phyloP scores from a whole-genome alignment of 2,113 vertebrate genomes.

The Melierax canorus region DNA sequence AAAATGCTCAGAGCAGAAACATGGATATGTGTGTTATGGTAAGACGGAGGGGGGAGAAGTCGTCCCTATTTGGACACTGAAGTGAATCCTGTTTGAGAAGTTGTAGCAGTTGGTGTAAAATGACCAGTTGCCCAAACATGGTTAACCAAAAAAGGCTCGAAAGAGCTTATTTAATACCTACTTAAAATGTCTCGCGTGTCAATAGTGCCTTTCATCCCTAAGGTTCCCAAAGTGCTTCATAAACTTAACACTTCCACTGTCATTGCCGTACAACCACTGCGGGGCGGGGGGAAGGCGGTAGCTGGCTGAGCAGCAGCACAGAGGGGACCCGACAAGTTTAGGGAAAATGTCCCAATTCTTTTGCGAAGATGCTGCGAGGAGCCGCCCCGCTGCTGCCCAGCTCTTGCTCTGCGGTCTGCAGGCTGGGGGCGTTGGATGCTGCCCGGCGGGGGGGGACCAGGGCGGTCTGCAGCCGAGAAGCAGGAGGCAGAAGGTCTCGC shows the following conservation, averaged over 20 bases:
- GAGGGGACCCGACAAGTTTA: neutral
- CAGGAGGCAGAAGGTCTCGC: neutral
- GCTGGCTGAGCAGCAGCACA: neutral
- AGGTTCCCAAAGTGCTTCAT: neutral
- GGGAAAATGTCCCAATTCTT: neutral
- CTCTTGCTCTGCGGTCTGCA: neutral
- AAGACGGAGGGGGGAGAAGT: neutral
- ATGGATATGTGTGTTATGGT: neutral
- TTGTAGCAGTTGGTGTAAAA: conserved; percentile 6
- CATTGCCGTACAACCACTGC: neutral
- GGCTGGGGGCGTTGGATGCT: neutral
- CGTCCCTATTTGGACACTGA: neutral
- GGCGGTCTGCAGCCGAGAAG: neutral
- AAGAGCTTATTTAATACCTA: conserved; percentile 25
- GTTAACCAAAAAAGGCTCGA: conserved; percentile 46
- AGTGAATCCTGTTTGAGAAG: neutral
- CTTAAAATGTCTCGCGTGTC: neutral
- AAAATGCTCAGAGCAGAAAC: neutral
- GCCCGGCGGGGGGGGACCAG: neutral
- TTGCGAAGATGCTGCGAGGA: neutral
- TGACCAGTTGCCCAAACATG: neutral
- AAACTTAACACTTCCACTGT: neutral
- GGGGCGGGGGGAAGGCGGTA: neutral
- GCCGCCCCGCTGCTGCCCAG: neutral
- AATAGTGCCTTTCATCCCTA: conserved; percentile 37